A percentile compares a stretch with the other conserved stretches of the same genome.
Evolutionary conservation across 2,888 invertebrate genomes (phyloP).

Genomic region (Halocaridina rubra): DNA sequence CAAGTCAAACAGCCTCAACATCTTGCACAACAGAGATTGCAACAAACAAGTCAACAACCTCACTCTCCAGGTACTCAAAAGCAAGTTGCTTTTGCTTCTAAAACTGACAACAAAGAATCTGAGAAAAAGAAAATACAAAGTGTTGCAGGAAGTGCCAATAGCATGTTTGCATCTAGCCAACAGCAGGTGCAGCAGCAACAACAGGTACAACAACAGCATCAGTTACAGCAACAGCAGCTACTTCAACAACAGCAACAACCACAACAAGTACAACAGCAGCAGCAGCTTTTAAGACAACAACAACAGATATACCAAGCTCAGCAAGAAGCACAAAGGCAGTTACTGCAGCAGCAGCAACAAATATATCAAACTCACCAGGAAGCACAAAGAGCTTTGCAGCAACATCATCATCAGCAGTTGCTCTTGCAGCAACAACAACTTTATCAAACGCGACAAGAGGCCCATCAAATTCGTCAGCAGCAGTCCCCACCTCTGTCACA

Average conservation of each 20-base stretch:
- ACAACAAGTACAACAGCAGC: constrained; percentile 18
- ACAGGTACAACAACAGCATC: constrained; percentile 47
- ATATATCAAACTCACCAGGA: constrained; percentile 56
- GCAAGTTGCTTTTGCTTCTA: constrained; percentile 24
- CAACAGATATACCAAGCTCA: constrained; percentile 14
- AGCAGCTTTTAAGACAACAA: constrained; percentile 41
- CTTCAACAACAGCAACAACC: constrained; percentile 41
- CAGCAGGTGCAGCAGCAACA: constrained; percentile 38
- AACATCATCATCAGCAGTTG: constrained; percentile 60
- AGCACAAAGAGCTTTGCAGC: constrained; percentile 55
- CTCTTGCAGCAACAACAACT: constrained; percentile 44
- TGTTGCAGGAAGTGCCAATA: constrained; percentile 43
- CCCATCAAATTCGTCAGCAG: constrained; percentile 36
- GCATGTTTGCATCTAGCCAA: constrained; percentile 45
- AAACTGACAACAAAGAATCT: constrained; percentile 25
- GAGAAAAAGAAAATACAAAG: constrained; percentile 41
- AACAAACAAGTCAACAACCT: constrained; percentile 30
- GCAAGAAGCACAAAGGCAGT: constrained; percentile 28
- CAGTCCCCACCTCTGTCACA: constrained; percentile 30
- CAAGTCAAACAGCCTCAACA: constrained; percentile 35
- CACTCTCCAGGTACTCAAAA: constrained; percentile 33
- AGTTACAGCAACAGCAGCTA: constrained; percentile 31
- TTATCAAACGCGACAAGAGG: constrained; percentile 52
- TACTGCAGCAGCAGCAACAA: constrained; percentile 42
- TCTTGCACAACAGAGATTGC: constrained; percentile 49